Conservation (phyloP, 2,113 vertebrate genomes). For the Pithys albifrons region DNA sequence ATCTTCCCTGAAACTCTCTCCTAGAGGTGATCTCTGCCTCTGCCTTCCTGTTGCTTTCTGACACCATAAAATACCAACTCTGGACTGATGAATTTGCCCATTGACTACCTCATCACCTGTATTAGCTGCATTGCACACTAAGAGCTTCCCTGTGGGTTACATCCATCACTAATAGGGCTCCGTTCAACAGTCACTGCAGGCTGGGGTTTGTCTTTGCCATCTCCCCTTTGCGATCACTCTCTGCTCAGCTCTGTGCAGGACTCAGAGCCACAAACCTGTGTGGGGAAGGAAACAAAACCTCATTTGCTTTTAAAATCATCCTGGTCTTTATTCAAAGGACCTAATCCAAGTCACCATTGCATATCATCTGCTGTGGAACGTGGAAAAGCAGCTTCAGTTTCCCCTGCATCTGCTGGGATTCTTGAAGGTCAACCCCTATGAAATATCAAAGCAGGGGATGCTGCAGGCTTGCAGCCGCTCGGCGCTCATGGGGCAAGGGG, state of each 20-base stretch:
- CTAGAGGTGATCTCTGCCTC: not conserved
- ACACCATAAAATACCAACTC: not conserved
- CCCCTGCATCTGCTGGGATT: constrained; percentile 35
- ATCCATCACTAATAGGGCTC: not conserved
- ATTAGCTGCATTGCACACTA: not conserved
- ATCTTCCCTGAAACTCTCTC: not conserved
- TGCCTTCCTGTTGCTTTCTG: not conserved
- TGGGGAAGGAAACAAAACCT: not conserved
- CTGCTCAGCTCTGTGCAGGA: not conserved
- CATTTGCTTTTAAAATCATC: not conserved
- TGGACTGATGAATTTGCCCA: not conserved
- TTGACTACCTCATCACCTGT: not conserved
- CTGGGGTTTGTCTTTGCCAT: not conserved
- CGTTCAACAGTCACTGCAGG: not conserved
- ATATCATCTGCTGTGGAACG: not conserved
- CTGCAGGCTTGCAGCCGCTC: not conserved
- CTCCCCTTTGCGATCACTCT: not conserved
- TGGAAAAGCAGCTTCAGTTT: not conserved
- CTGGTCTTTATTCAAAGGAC: not conserved
- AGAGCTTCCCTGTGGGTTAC: not conserved
- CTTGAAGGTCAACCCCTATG: not conserved
- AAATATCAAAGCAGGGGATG: not conserved
- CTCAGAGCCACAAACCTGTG: fast-evolving
- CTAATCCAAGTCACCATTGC: not conserved
- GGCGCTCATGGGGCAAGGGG: fast-evolving